Conservation (phyloP, 1,140 invertebrate species). For the Idris sp. region DNA sequence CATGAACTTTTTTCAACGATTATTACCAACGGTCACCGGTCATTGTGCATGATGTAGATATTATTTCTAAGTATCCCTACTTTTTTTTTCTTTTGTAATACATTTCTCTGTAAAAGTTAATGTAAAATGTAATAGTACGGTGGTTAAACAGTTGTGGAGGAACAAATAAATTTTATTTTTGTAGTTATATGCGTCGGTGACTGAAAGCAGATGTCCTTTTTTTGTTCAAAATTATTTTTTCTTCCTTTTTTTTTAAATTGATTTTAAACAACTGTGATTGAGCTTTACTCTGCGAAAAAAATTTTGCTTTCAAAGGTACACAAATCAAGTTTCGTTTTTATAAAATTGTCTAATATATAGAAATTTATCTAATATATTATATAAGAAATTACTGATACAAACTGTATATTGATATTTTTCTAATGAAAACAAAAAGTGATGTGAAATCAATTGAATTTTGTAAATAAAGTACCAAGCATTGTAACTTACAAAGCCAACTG, state of each 20-base stretch:
- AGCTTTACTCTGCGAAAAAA: conserved; percentile 13
- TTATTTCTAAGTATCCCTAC: conserved; percentile 44
- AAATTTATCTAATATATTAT: conserved; percentile 14
- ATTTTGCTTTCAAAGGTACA: conserved; percentile 29
- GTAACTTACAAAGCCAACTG: conserved; percentile 26
- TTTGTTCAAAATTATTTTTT: neutral
- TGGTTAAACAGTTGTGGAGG: conserved; percentile 39
- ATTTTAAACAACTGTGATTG: conserved; percentile 7
- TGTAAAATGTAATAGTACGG: conserved; percentile 40
- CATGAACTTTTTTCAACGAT: conserved; percentile 17
- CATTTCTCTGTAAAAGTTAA: conserved; percentile 42
- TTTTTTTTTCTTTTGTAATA: conserved; percentile 33
- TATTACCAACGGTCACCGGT: conserved; percentile 49
- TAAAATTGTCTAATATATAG: no score
- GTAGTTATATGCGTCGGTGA: conserved; percentile 54
- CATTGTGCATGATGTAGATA: conserved; percentile 55
- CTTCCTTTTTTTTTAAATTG: neutral
- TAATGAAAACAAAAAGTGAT: conserved; percentile 37
- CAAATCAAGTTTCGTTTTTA: no score
- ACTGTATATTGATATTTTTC: conserved; percentile 58
- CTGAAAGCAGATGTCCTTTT: conserved; percentile 40
- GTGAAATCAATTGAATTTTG: conserved; percentile 37
- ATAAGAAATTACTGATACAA: conserved; percentile 42
- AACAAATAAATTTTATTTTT: conserved; percentile 51
- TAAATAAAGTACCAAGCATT: conserved; percentile 49